A percentile compares a stretch with the other conserved stretches of the same genome.
phyloP scores from a whole-genome alignment of 2,113 vertebrate genomes.

The Tychaedon coryphoeus region DNA sequence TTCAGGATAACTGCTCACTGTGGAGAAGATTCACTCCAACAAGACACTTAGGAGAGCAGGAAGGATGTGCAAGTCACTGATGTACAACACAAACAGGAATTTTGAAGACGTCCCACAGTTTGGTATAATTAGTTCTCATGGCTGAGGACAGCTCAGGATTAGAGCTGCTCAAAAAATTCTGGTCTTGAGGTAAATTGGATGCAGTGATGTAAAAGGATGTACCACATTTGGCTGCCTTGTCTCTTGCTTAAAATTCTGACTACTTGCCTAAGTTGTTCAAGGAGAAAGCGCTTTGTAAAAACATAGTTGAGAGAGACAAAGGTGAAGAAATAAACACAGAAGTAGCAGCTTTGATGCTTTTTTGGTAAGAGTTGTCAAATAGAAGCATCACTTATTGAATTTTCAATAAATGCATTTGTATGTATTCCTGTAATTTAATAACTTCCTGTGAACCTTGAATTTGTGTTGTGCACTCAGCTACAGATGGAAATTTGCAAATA shows the following conservation, averaged over 20 bases:
- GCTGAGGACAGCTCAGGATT: neutral
- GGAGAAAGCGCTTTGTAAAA: neutral
- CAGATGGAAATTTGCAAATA: neutral
- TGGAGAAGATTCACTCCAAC: neutral
- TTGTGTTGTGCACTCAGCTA: neutral
- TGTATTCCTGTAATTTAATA: neutral
- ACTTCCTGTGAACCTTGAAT: neutral
- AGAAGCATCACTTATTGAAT: neutral
- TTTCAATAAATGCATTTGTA: neutral
- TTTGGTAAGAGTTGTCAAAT: neutral
- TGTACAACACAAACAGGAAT: neutral
- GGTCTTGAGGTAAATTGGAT: neutral
- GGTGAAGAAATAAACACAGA: neutral
- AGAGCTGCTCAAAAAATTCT: neutral
- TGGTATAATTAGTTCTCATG: neutral
- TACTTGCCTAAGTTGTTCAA: neutral
- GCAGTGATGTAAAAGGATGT: neutral
- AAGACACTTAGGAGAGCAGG: neutral
- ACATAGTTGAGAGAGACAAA: neutral
- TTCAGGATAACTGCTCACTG: neutral
- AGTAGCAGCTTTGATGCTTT: neutral
- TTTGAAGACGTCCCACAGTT: neutral
- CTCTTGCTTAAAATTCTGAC: neutral
- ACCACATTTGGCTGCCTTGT: neutral
- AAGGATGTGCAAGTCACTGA: neutral